Percentiles rank a stretch among this genome's conserved stretches.
phyloP scores from a whole-genome alignment of 2,888 invertebrate species.

The Cancer borealis region DNA sequence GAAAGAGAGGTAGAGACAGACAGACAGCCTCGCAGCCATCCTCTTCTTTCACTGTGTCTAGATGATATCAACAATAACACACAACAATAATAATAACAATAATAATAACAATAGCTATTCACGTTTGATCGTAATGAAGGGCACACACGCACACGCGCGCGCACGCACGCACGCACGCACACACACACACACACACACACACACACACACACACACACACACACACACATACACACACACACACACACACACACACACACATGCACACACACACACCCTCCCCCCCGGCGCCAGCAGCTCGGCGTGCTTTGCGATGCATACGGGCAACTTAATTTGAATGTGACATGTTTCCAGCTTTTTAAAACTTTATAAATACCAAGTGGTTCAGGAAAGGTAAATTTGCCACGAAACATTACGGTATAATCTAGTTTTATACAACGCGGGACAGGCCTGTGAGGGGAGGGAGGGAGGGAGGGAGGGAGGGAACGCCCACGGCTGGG shows the following conservation, averaged over 20 bases:
- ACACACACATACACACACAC: too few relatives aligned
- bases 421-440: not conserved
- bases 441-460: not conserved
- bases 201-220: not conserved
- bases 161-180: too few relatives aligned
- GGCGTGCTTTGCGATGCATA: not conserved
- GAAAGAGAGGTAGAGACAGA: not conserved
- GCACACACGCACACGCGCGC: too few relatives aligned
- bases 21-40: not conserved
- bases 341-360: conserved; percentile 14
- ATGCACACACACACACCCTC: not conserved
- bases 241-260: too few relatives aligned
- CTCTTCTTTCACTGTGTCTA: not conserved
- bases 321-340: not conserved
- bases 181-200: too few relatives aligned
- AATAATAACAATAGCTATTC: not conserved
- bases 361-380: not conserved
- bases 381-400: not conserved
- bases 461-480: not conserved
- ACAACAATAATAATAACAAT: not conserved
- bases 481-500: not conserved
- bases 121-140: too few relatives aligned
- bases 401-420: conserved; percentile 12
- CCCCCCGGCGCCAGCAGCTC: not conserved
- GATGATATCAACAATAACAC: not conserved